Base-by-base conservation (phyloP, 2,888 invertebrate genomes). In the Orthosia incerta region DNA sequence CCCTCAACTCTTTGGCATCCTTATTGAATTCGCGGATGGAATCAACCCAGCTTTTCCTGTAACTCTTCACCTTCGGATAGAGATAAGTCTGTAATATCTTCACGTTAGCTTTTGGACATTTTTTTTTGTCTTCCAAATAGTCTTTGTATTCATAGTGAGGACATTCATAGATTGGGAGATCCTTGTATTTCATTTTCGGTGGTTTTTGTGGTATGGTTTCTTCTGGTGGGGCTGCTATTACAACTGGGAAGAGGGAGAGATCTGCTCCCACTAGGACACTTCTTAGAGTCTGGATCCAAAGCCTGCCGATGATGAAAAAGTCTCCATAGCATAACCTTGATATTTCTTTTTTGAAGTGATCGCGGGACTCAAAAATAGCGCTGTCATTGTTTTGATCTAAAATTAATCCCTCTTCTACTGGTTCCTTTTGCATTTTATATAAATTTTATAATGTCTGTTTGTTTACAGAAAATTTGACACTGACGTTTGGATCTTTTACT, bases 121-220 rank as follows among this genome's bases (percentile, higher is more conserved):
- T 91, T 0, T 83, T 64, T 61, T 87, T 77, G 1, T 89, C 86
- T 61, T 81, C 90, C 0, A 87, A 0, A 7, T 90, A 90, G 0
- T 93, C 89, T 71, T 94, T 93, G 75, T 94, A 95, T 1, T 92
- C 91, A 15, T 85, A 82, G 68, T 95, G 94, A 0, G 94, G 95
- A 3, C 88, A 84, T 62, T 88, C 71, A 84, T 95, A 94, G 0
- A 94, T 23, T 0, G 95, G 93, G 0, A 95, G 78, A 4, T 95
- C 95, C 70, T 88, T 89, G 66, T 91, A 94, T 72, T 88, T 94
- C 94, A 94, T 94, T 4, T 88, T 87, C 0, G 94, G 92, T 1
- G 95, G 95, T 67, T 79, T 91, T 51, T 86, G 53, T 3, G 87
- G 88, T 0, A 18, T 0, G 1, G 0, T 68, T 0, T 71, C 75